Conservation (phyloP, 2,113 vertebrate species). For the Alethe diademata region DNA sequence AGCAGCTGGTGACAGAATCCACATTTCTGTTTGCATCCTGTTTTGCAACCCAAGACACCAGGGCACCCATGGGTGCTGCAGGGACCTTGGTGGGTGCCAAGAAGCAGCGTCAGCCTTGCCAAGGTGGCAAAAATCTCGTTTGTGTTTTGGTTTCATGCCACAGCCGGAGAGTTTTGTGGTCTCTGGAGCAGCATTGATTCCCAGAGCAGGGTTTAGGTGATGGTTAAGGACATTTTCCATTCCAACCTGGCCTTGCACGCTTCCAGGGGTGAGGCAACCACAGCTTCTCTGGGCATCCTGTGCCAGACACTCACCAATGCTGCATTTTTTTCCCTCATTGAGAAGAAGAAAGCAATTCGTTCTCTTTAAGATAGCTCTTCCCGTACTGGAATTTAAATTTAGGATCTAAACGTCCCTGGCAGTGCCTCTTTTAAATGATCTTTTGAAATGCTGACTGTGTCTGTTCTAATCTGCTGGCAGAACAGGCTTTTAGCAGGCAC, state of each 20-base stretch:
- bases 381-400: background rate
- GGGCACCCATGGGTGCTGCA: background rate
- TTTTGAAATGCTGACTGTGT: background rate
- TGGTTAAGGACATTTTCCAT: background rate
- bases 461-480: constrained; percentile 3
- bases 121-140: accelerated
- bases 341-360: background rate
- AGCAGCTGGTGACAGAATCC: no score
- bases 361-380: background rate
- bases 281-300: background rate
- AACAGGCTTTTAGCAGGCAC: background rate
- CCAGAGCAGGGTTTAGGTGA: accelerated
- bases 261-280: background rate
- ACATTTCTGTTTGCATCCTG: no score
- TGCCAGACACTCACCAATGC: background rate
- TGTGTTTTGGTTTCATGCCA: accelerated
- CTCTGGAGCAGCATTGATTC: background rate
- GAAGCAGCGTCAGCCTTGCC: accelerated
- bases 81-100: accelerated
- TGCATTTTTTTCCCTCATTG: background rate
- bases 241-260: background rate
- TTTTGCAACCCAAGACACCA: no score
- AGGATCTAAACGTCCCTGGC: background rate
- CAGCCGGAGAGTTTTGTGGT: accelerated
- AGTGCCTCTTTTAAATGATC: background rate